phyloP scores from a whole-genome alignment of 2,797 vertebrate genomes.

The Cuniculus paca region DNA sequence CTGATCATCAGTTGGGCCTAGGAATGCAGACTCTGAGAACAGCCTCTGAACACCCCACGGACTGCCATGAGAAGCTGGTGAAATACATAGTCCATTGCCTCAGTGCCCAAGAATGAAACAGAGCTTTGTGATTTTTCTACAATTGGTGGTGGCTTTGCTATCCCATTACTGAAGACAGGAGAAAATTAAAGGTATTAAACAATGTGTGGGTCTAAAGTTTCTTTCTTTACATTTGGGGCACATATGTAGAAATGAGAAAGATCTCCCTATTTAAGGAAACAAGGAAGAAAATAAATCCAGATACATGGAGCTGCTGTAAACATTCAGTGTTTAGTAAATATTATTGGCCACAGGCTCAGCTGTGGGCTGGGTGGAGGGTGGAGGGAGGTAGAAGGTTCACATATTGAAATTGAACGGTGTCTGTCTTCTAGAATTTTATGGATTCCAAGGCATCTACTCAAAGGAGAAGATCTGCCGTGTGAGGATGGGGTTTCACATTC shows the following conservation, averaged over 20 bases:
- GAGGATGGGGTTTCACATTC: neutral
- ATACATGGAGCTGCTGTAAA: neutral
- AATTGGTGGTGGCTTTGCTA: neutral
- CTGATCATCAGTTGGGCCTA: neutral
- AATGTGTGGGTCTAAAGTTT: neutral
- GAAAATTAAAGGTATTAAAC: neutral
- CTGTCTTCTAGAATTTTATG: neutral
- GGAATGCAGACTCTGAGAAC: neutral
- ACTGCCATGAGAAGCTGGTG: no score
- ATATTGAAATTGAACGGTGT: neutral
- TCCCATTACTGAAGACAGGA: neutral
- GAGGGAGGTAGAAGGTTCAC: neutral
- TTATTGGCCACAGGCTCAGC: neutral
- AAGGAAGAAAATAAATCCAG: neutral
- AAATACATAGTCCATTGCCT: neutral
- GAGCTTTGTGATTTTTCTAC: neutral
- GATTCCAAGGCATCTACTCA: neutral
- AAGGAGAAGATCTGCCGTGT: neutral
- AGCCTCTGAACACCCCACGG: neutral
- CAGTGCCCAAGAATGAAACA: neutral
- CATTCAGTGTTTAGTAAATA: neutral
- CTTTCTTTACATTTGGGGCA: neutral
- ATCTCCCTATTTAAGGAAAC: neutral
- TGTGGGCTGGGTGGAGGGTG: neutral
- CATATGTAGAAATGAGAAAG: neutral